Evolutionary conservation across 1,140 invertebrate species (phyloP).

Genomic region (Eupristina koningsbergeri): DNA sequence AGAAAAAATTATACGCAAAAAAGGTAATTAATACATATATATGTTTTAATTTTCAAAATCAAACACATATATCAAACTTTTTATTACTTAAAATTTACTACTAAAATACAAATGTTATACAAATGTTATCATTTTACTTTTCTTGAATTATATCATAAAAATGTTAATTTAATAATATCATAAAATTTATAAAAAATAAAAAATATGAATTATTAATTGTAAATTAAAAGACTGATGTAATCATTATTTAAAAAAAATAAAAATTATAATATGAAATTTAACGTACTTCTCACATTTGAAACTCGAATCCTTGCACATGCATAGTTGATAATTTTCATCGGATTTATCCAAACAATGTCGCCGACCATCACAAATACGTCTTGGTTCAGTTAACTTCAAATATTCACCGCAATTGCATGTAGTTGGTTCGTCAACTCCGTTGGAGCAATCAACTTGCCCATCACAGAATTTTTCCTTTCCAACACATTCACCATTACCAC

Average conservation of each 20-base stretch:
- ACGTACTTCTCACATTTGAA: constrained; percentile 72
- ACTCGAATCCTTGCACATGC: constrained; percentile 75
- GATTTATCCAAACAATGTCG: constrained; percentile 85
- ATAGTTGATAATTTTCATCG: constrained; percentile 81
- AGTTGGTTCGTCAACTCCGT: constrained; percentile 81
- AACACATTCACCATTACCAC: constrained; percentile 79
- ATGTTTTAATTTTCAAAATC: neutral
- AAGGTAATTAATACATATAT: neutral
- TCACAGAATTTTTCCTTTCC: constrained; percentile 80
- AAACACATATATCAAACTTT: too few relatives aligned
- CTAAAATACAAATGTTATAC: too few relatives aligned
- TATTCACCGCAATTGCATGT: constrained; percentile 80
- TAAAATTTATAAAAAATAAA: too few relatives aligned
- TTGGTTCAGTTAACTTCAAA: constrained; percentile 77
- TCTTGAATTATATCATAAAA: too few relatives aligned
- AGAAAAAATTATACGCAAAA: neutral
- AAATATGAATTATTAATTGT: too few relatives aligned
- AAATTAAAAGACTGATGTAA: too few relatives aligned
- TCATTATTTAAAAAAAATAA: neutral
- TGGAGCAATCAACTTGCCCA: constrained; percentile 78
- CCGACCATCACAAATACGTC: constrained; percentile 83
- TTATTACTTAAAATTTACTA: too few relatives aligned
- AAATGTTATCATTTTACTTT: too few relatives aligned
- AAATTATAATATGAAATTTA: neutral
- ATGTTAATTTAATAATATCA: too few relatives aligned